These are phyloP conservation scores for Acronicta psi DNA, from an alignment of 2,888 invertebrate genomes.

Conservation along the genomic window DNA sequence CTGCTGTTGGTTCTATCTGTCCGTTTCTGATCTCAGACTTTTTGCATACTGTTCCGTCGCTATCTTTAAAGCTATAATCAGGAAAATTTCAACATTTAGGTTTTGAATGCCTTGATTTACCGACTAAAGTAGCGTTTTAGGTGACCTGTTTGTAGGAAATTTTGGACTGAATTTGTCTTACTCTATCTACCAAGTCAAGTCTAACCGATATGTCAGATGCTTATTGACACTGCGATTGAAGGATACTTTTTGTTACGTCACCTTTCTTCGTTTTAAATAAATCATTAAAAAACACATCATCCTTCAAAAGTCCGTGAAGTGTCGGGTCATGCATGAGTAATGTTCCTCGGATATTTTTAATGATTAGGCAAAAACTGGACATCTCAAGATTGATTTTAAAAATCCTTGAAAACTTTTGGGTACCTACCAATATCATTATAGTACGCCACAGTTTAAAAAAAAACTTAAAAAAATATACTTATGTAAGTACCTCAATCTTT, in stretches of 20 bases:
- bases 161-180: not conserved
- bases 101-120: not conserved
- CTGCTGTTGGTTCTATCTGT: slow-evolving; percentile 13
- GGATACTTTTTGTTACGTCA: not conserved
- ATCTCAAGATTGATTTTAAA: no score
- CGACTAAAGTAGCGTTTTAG: not conserved
- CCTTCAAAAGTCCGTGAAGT: no score
- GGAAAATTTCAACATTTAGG: not conserved
- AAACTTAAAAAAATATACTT: not conserved
- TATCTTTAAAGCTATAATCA: not conserved
- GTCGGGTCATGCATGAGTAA: no score
- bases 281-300: no score
- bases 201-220: not conserved
- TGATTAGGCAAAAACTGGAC: no score
- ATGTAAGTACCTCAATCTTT: not conserved
- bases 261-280: not conserved
- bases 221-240: not conserved
- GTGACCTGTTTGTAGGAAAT: not conserved
- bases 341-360: no score
- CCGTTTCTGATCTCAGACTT: not conserved
- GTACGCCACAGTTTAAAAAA: no score
- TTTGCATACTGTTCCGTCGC: not conserved
- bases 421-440: no score
- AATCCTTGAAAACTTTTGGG: no score
- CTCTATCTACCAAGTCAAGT: not conserved